Base-by-base conservation (phyloP, 92 coral and sea anemone genomes). In the Epizoanthus ramosus region DNA sequence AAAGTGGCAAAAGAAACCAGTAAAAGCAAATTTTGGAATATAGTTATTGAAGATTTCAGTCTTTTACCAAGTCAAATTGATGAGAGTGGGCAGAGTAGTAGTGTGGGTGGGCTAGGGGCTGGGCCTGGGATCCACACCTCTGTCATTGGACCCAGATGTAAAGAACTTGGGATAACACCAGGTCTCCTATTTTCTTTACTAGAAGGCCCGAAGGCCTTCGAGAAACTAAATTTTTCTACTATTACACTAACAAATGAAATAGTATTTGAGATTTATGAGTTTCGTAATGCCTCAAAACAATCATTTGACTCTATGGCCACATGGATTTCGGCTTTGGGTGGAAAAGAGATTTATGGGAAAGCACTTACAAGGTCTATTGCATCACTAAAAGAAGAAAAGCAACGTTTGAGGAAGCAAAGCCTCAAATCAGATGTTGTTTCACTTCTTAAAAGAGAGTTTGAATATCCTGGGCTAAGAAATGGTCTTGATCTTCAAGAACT, bases 311-410 rank as follows among this genome's bases (percentile, higher is more conserved):
- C 54, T 53, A 68, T 68, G 73, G 73, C 54, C 50, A 31, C 21
- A 8, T 68, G 73, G 73, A 68, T 68, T 68, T 68, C 73, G 54
- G 73, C 73, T 68, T 68, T 68, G 73, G 73, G 73, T 68, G 24
- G 50, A 68, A 68, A 8, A 31, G 73, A 41, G 73, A 68, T 68
- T 6, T 68, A 15, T 68, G 73, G 73, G 53, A 68, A 68, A 68
- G 73, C 24, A 68, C 73, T 37, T 31, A 13, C 22, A 23, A 15
- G 54, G 10, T 35, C 10, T n/a, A 17, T 68, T 22, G 0, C 17
- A 23, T 33, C 56, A 15, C 37, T 68, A n/a, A 54, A 15, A 0
- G 47, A 25, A 21, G 73, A 68, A 33, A 68, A 12, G 18, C 15
- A 68, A 31, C 9, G 13, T 13, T 3, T 68, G 45, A 37, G 5